Evolutionary conservation across 2,797 vertebrate species (phyloP), one percentile per base, ranked within the genome.

Genomic region (Macropodus opercularis): DNA sequence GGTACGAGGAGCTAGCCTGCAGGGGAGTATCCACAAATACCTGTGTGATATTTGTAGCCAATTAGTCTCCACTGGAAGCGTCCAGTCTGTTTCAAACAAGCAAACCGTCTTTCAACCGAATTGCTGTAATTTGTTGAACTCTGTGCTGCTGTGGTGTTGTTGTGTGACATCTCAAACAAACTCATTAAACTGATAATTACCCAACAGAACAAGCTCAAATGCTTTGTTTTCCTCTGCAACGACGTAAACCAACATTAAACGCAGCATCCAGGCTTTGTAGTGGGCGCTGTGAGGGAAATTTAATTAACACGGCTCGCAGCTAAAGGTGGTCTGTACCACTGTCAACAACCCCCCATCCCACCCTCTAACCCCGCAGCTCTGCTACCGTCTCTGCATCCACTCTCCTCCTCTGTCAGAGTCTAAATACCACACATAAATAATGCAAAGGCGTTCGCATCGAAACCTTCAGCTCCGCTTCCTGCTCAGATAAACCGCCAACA

Each of bases 371-470:
- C 13, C 31, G 38, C 24, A 0, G 1, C 57, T 48, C 48, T 3
- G 27, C 53, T 38, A 27, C 50, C 70, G 58, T 31, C 58, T 57
- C 21, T 24, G 27, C 62, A 40, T 13, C 48, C 23, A 4, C 59
- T 29, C 68, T 39, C 34, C 73, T 62, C 63, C 46, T 61, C 65
- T 39, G 36, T 56, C 74, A 65, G 59, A 62, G 35, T 77, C 75
- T 57, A 85, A 89, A 89, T 86, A 84, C 73, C 85, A 85, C 63
- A 74, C 56, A 85, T 87, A 58, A 90, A 88, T 88, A 83, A 90
- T 87, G 69, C 78, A 88, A 27, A 47, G 47, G 35, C 69, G 54
- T 57, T 58, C n/a, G 2, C 72, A 59, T 76, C 72, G 46, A 29
- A 85, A 86, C 55, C 73, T 10, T 29, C 40, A 35, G 71, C 75